Evolutionary conservation across 1,140 invertebrate species (phyloP).

Genomic region (Helicoverpa armigera): DNA sequence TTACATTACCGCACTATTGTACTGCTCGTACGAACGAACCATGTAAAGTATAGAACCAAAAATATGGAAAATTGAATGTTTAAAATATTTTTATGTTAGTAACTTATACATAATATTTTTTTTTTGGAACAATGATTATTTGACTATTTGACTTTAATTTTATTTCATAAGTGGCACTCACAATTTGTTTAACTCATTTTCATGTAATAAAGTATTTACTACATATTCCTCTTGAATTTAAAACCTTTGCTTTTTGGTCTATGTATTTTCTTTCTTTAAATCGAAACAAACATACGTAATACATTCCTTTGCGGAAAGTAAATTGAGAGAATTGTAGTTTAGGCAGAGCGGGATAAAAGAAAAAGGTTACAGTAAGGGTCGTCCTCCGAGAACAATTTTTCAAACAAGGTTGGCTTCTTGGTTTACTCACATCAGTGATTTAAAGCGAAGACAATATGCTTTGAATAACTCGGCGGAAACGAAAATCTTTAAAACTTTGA

Average conservation of each 20-base stretch:
- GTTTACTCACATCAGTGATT: slow-evolving; percentile 67
- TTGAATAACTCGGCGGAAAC: slow-evolving; percentile 39
- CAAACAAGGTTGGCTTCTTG: slow-evolving; percentile 71
- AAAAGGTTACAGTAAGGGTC: slow-evolving; percentile 64
- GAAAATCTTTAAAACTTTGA: slow-evolving; percentile 39
- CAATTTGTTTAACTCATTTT: no score
- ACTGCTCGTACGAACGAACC: no score
- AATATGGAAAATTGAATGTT: no score
- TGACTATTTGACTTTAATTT: no score
- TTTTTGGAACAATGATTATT: no score
- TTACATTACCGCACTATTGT: no score
- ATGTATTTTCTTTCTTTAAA: background rate
- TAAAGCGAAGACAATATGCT: slow-evolving; percentile 53
- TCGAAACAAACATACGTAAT: slow-evolving; percentile 42
- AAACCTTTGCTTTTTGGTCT: background rate
- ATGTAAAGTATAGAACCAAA: no score
- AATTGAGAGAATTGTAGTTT: slow-evolving; percentile 70
- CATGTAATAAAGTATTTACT: no score
- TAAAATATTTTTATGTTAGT: no score
- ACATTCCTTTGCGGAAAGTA: slow-evolving; percentile 59
- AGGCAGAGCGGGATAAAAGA: slow-evolving; percentile 57
- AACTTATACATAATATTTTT: no score
- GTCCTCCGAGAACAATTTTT: slow-evolving; percentile 74
- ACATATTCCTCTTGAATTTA: no score
- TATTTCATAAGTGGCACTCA: no score